Evolutionary conservation across 2,888 invertebrate genomes (phyloP).

Genomic region (Trilocha varians): DNA sequence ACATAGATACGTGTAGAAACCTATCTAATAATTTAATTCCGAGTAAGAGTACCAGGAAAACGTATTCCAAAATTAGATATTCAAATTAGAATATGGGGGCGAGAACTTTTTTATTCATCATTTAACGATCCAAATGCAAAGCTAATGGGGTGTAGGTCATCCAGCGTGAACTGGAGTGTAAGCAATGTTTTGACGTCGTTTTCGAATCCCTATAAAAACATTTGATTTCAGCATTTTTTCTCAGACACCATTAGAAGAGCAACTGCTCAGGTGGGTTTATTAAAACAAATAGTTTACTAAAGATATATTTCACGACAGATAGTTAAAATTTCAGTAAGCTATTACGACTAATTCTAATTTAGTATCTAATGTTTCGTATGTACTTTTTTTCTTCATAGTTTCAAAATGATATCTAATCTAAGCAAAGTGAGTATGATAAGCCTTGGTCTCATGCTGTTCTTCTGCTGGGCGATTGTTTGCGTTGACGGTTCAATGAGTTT

Average conservation of each 20-base stretch:
- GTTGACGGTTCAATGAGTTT: constrained; percentile 25
- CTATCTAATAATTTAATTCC: too few relatives aligned
- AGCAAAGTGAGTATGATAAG: constrained; percentile 17
- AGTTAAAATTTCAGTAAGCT: too few relatives aligned
- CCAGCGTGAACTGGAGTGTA: constrained; percentile 46
- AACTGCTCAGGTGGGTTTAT: constrained; percentile 30
- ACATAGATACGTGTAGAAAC: too few relatives aligned
- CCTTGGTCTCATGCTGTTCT: constrained; percentile 26
- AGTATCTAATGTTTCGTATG: not conserved
- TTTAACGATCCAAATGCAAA: constrained; percentile 34
- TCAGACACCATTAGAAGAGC: constrained; percentile 30
- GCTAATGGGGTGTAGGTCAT: constrained; percentile 52
- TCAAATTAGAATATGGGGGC: constrained; percentile 39
- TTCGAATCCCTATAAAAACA: constrained; percentile 47
- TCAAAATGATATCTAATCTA: constrained; percentile 17
- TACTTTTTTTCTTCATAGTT: constrained; percentile 9
- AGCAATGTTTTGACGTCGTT: constrained; percentile 53
- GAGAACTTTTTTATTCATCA: constrained; percentile 35
- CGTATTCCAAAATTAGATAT: constrained; percentile 28
- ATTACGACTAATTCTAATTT: too few relatives aligned
- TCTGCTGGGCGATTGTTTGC: constrained; percentile 29
- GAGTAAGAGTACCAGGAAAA: not conserved
- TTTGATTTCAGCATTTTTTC: constrained; percentile 15
- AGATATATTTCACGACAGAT: too few relatives aligned
- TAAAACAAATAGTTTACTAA: too few relatives aligned